phyloP scores from a whole-genome alignment of 2,888 invertebrate species.

The Aplocera efformata region DNA sequence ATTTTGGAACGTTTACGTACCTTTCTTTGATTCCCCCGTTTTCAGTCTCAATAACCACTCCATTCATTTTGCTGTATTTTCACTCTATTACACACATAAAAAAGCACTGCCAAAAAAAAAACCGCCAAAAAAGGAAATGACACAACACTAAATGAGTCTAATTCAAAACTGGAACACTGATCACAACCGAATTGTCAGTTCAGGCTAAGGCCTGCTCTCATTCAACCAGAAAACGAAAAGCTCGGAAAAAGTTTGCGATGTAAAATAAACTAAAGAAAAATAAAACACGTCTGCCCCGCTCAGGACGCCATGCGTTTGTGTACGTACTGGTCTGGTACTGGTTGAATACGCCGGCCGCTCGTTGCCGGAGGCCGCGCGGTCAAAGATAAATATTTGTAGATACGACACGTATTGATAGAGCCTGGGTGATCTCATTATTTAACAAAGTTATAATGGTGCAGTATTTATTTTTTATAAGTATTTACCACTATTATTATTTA shows the following conservation, averaged over 20 bases:
- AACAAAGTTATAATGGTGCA: slow-evolving; percentile 4
- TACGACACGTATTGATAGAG: slow-evolving; percentile 13
- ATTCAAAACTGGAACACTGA: slow-evolving; percentile 15
- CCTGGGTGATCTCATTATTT: slow-evolving; percentile 12
- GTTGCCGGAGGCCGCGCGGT: slow-evolving; percentile 11
- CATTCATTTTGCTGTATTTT: slow-evolving; percentile 16
- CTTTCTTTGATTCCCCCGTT: slow-evolving; percentile 14
- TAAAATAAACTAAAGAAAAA: slow-evolving; percentile 24
- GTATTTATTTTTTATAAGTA: no score
- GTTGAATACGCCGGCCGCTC: slow-evolving; percentile 2
- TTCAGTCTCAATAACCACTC: slow-evolving; percentile 11
- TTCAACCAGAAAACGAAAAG: slow-evolving; percentile 7
- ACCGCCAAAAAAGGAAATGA: slow-evolving; percentile 5
- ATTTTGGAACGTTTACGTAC: slow-evolving; percentile 14
- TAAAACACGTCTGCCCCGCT: slow-evolving; percentile 17
- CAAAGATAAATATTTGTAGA: slow-evolving; percentile 21
- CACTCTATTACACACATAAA: slow-evolving; percentile 7
- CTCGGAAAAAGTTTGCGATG: slow-evolving; percentile 32
- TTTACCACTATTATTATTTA: no score
- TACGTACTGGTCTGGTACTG: background rate
- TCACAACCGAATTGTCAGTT: slow-evolving; percentile 16
- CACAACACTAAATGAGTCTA: slow-evolving; percentile 2
- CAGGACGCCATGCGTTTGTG: slow-evolving; percentile 21
- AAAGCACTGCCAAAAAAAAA: slow-evolving; percentile 11
- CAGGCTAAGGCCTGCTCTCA: slow-evolving; percentile 1